Percentiles rank a stretch among this genome's conserved stretches.
Evolutionary conservation across 2,113 vertebrate genomes (phyloP).

Genomic region (Recurvirostra avosetta): DNA sequence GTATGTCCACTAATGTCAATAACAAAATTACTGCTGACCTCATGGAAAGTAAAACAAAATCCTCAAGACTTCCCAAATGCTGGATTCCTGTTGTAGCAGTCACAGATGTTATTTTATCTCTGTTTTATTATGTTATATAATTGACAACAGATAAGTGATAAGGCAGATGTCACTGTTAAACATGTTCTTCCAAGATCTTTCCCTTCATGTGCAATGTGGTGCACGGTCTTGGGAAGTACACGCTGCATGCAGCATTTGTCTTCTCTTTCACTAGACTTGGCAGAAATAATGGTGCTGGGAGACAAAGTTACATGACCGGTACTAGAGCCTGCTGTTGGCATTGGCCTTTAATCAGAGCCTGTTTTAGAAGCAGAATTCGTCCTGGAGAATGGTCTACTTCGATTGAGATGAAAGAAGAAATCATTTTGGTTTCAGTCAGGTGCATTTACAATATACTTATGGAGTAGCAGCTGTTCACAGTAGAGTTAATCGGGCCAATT

Average conservation of each 20-base stretch:
- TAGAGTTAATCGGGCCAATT: background rate
- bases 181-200: background rate
- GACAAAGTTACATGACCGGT: background rate
- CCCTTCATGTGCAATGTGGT: background rate
- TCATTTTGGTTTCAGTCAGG: background rate
- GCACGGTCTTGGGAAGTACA: background rate
- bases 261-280: background rate
- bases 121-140: background rate
- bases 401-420: background rate
- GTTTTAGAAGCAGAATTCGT: background rate
- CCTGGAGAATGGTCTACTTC: background rate
- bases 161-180: background rate
- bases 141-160: background rate
- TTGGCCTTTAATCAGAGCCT: background rate
- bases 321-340: background rate
- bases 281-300: background rate
- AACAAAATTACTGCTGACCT: background rate
- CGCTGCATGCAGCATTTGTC: background rate
- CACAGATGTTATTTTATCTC: background rate
- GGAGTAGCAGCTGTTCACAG: background rate
- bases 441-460: background rate
- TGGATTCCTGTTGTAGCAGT: background rate
- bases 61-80: background rate
- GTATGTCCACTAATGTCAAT: background rate
- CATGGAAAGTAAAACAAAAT: background rate